Evolutionary conservation across 2,888 invertebrate species (phyloP), one percentile per base, ranked within the genome.

Genomic region (Hesperia comma): DNA sequence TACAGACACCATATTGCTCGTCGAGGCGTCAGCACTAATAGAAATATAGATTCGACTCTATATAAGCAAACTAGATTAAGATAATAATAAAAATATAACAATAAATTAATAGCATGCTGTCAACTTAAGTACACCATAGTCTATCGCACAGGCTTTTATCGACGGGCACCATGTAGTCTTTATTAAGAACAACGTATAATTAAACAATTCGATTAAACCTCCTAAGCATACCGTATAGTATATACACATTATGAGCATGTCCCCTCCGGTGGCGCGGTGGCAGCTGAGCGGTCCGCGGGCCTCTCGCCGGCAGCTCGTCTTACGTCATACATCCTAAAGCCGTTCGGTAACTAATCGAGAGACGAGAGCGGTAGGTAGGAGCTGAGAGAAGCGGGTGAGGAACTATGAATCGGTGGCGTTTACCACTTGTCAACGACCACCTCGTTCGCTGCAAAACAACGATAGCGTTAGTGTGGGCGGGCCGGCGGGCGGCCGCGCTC

Each of bases 381-480:
- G 87, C 85, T 86, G 85, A 89, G 87, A 89, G 88, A 87, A 87
- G 91, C 88, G 86, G 88, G 78, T 84, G 90, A 90, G 90, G 90
- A 88, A 88, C 89, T 89, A 88, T 84, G 88, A 82, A 80, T 80
- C 83, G 84, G 88, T 91, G 90, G 90, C 83, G 87, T 86, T 92
- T 94, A 94, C 95, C 95, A 95, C 93, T 94, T 95, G 94, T 94
- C 94, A 93, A 94, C 84, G 92, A 95, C 95, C 91, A 88, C 92
- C 86, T 95, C 95, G 93, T 94, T 94, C 94, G 93, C 95, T 95
- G 95, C 85, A 95, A 94, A 93, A 93, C 84, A 92, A 91, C 85
- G 87, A 77, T 82, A 87, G 83, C 76, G 88, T 90, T 92, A 90
- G 86, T 85, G 83, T 76, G 77, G 2, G 26, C 84, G 84, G 85